Percentiles rank a stretch among this genome's conserved stretches.
Evolutionary conservation across 2,113 vertebrate genomes (phyloP).

Genomic region (Psophia crepitans): DNA sequence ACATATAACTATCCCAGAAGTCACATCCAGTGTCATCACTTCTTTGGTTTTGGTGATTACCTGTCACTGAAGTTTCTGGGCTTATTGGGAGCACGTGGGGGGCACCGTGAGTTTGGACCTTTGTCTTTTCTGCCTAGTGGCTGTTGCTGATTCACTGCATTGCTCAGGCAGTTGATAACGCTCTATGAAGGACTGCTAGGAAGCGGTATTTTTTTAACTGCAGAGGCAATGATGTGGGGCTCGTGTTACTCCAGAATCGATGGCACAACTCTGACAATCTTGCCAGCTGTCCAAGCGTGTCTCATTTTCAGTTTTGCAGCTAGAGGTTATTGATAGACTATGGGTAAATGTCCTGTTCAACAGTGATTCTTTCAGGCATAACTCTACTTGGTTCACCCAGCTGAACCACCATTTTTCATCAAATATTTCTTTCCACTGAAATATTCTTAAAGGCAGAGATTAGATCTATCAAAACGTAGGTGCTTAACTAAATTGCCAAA

Average conservation of each 20-base stretch:
- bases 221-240: not conserved
- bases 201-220: not conserved
- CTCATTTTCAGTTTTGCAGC: not conserved
- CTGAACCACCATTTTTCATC: not conserved
- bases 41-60: not conserved
- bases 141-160: not conserved
- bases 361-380: not conserved
- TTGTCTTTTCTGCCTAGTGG: not conserved
- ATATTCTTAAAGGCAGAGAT: not conserved
- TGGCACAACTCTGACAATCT: not conserved
- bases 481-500: not conserved
- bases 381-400: not conserved
- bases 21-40: not conserved
- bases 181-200: not conserved
- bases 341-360: not conserved
- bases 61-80: not conserved
- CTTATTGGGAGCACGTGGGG: not conserved
- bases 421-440: not conserved
- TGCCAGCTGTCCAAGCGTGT: not conserved
- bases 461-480: not conserved
- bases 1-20: not conserved
- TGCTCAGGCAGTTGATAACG: not conserved
- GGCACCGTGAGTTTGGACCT: not conserved
- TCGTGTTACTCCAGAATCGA: not conserved
- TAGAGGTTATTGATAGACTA: not conserved